These are phyloP conservation scores for Cetonia aurata DNA, from an alignment of 2,888 invertebrate genomes.

Conservation along the genomic window DNA sequence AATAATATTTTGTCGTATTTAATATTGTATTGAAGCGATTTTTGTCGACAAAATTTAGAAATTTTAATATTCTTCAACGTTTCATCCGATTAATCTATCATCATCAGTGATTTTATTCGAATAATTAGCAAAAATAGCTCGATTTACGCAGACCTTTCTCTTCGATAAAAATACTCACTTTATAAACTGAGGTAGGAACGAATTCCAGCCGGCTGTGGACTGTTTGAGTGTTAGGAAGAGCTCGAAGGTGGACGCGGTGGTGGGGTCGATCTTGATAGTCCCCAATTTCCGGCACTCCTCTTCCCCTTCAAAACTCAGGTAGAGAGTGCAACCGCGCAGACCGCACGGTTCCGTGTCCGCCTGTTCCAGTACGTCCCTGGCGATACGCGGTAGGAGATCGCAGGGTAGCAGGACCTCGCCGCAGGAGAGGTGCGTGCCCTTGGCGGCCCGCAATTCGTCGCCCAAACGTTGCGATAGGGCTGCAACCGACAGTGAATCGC, in stretches of 20 bases:
- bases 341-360: slow-evolving; percentile 93
- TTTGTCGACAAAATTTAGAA: too few species aligned
- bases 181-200: slow-evolving; percentile 88
- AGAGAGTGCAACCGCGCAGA: slow-evolving; percentile 85
- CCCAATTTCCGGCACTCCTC: slow-evolving; percentile 79
- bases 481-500: slow-evolving; percentile 71
- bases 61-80: not conserved
- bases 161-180: slow-evolving; percentile 75
- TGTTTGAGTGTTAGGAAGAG: slow-evolving; percentile 89
- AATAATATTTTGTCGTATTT: too few species aligned
- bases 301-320: slow-evolving; percentile 84
- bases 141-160: not conserved
- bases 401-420: slow-evolving; percentile 89
- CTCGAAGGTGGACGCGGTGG: slow-evolving; percentile 91
- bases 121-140: too few species aligned
- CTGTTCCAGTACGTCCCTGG: slow-evolving; percentile 82
- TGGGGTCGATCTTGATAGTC: slow-evolving; percentile 87
- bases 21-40: too few species aligned
- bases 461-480: slow-evolving; percentile 83
- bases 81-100: not conserved
- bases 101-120: not conserved
- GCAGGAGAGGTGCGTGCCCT: slow-evolving; percentile 83
- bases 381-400: slow-evolving; percentile 83
- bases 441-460: slow-evolving; percentile 83
- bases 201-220: slow-evolving; percentile 88